Evolutionary conservation across 2,113 vertebrate genomes (phyloP).

Genomic region (Hippocampus comes): DNA sequence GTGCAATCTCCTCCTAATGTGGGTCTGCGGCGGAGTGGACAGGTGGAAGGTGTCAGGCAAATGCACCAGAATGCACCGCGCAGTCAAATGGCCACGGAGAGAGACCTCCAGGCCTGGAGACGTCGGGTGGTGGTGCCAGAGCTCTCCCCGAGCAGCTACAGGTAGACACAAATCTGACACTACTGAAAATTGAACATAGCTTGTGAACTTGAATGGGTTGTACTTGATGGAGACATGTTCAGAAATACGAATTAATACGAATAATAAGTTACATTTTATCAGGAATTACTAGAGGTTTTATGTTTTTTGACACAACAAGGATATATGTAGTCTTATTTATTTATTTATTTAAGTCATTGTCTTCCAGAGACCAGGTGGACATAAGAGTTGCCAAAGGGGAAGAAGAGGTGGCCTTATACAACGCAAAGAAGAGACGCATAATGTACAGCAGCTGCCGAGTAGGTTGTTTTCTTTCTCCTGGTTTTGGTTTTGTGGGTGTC

Average conservation of each 20-base stretch:
- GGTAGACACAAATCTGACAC: conserved; percentile 62
- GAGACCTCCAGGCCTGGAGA: conserved; percentile 92
- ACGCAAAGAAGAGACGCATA: conserved; percentile 78
- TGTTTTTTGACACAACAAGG: too few species aligned
- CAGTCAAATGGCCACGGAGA: conserved; percentile 92
- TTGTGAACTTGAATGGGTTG: not conserved
- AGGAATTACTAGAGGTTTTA: too few species aligned
- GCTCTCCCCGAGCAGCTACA: conserved; percentile 75
- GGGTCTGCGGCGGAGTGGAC: conserved; percentile 89
- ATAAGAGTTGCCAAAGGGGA: conserved; percentile 84
- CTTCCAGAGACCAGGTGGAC: conserved; percentile 79
- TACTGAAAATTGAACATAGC: not conserved
- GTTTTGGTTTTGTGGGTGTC: not conserved
- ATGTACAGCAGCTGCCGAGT: conserved; percentile 72
- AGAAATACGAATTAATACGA: too few species aligned
- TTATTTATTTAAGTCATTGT: not conserved
- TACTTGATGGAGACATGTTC: not conserved
- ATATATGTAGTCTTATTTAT: too few species aligned
- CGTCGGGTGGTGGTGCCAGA: conserved; percentile 92
- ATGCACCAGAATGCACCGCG: conserved; percentile 95
- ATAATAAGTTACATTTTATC: too few species aligned
- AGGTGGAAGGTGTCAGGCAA: conserved; percentile 94
- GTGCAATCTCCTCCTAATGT: conserved; percentile 90
- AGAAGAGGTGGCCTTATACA: conserved; percentile 83
- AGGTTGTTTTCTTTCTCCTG: conserved; percentile 15